phyloP scores from a whole-genome alignment of 2,113 vertebrate species.

The Psammodynastes pulverulentus region DNA sequence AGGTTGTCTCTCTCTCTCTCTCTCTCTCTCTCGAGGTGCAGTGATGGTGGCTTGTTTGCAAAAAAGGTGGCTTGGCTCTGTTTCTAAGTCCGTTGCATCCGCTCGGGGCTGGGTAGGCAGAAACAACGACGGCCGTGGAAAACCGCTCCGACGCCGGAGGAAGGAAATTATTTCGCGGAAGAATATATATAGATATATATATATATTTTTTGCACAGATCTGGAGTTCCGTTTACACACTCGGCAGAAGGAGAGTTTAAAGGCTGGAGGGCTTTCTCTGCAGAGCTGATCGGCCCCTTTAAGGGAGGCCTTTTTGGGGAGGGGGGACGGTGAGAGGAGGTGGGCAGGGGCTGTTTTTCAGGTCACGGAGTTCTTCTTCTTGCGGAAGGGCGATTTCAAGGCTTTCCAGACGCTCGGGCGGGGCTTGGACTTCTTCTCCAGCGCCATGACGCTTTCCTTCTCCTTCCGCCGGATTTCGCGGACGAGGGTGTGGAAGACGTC shows the following conservation, averaged over 20 bases:
- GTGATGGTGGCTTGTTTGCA: neutral
- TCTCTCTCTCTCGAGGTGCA: too few relatives aligned
- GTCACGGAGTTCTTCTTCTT: slow-evolving; percentile 80
- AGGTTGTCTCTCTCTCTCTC: too few relatives aligned
- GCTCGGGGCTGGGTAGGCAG: slow-evolving; percentile 6
- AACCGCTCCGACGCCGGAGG: slow-evolving; percentile 14
- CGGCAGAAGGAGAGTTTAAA: slow-evolving; percentile 1
- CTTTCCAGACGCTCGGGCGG: slow-evolving; percentile 77
- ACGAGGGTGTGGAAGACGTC: slow-evolving; percentile 84
- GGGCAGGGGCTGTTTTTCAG: slow-evolving; percentile 53
- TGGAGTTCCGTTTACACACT: slow-evolving; percentile 2
- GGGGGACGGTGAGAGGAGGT: fast-evolving
- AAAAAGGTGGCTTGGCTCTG: neutral
- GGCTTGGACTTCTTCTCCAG: slow-evolving; percentile 74
- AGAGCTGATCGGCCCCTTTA: neutral
- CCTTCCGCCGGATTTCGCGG: slow-evolving; percentile 81
- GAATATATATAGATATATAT: too few relatives aligned
- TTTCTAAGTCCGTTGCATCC: neutral
- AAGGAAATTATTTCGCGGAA: neutral
- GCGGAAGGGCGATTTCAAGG: slow-evolving; percentile 78
- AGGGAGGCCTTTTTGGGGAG: neutral
- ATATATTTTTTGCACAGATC: neutral
- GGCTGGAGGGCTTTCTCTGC: slow-evolving; percentile 3
- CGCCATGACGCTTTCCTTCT: slow-evolving; percentile 71
- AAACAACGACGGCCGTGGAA: too few relatives aligned